Percentiles rank a stretch among this genome's conserved stretches.
phyloP scores from a whole-genome alignment of 1,140 invertebrate species.

The Scaptodrosophila lebanonensis region DNA sequence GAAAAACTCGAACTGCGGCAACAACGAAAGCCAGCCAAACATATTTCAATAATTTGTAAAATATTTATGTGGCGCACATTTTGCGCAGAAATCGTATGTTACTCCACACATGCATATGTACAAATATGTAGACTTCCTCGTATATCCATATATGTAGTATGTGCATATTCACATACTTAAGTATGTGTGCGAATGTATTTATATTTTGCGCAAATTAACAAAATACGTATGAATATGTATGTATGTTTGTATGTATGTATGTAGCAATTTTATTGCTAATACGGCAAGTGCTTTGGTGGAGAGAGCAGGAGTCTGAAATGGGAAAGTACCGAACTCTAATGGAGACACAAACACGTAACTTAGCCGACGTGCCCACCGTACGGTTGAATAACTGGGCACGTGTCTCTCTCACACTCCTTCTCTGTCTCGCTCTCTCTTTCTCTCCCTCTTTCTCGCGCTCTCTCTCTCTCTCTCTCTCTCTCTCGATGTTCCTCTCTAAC shows the following conservation, averaged over 20 bases:
- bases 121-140: background rate
- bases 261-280: constrained; percentile 46
- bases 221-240: constrained; percentile 23
- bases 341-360: constrained; percentile 24
- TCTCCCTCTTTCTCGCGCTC: too few species aligned
- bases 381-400: too few species aligned
- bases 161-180: constrained; percentile 34
- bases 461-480: too few species aligned
- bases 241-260: too few species aligned
- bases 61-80: constrained; percentile 32
- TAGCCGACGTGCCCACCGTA: constrained; percentile 20
- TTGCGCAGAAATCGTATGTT: too few species aligned
- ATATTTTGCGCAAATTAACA: constrained; percentile 45
- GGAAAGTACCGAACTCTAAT: too few species aligned
- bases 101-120: constrained; percentile 1
- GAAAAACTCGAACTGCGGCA: too few species aligned
- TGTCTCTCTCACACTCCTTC: too few species aligned
- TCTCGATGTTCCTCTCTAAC: too few species aligned
- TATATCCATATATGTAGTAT: constrained; percentile 25
- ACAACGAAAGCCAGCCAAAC: constrained; percentile 12
- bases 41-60: constrained; percentile 47
- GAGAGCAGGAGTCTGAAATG: too few species aligned
- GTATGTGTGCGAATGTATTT: too few species aligned
- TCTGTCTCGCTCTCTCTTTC: too few species aligned
- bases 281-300: constrained; percentile 25